Percentiles rank a stretch among this genome's conserved stretches.
Conservation (phyloP, 2,888 invertebrate genomes). For the Dynastes maya region DNA sequence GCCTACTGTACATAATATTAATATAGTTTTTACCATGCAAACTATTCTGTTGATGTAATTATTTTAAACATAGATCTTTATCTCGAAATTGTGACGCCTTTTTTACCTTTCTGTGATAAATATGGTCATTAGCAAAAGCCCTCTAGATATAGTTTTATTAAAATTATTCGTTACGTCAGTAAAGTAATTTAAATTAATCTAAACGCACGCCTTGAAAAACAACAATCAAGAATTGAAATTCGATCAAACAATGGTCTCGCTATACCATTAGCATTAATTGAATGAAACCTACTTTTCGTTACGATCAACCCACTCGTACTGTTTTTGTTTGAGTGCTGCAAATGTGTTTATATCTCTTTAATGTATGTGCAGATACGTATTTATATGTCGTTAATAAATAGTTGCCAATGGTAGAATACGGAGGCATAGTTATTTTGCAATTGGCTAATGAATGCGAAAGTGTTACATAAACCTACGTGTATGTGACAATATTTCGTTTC, state of each 20-base stretch:
- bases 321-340: slow-evolving; percentile 3
- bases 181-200: neutral
- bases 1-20: no score
- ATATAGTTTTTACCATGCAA: neutral
- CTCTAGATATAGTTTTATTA: neutral
- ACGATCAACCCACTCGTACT: slow-evolving; percentile 17
- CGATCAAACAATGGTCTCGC: slow-evolving; percentile 25
- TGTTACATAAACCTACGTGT: slow-evolving; percentile 21
- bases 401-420: slow-evolving; percentile 24
- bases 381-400: slow-evolving; percentile 1
- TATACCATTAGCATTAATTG: slow-evolving; percentile 26
- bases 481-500: slow-evolving; percentile 30
- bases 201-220: neutral
- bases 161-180: neutral
- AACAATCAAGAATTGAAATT: slow-evolving; percentile 19
- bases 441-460: slow-evolving; percentile 35
- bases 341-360: slow-evolving; percentile 7
- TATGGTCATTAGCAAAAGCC: slow-evolving; percentile 14
- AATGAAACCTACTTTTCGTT: slow-evolving; percentile 29
- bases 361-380: neutral
- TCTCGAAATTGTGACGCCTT: neutral
- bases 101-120: slow-evolving; percentile 2
- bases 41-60: neutral
- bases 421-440: slow-evolving; percentile 43
- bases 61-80: neutral